Conservation (phyloP, 1,140 invertebrate genomes). For the Aphelenchoides besseyi region DNA sequence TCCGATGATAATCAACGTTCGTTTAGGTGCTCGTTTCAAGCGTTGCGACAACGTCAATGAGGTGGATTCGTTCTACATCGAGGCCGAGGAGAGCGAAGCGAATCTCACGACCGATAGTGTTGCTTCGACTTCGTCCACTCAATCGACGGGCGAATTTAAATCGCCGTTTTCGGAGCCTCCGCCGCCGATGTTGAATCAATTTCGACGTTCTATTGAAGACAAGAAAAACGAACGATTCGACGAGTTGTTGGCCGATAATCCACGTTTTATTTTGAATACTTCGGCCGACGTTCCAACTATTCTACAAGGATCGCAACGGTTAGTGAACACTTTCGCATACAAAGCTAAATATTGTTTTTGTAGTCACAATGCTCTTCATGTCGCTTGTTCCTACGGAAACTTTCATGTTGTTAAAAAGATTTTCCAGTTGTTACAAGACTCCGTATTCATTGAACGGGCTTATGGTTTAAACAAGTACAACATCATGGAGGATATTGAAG, state of each 20-base stretch:
- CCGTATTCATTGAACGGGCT: constrained; percentile 20
- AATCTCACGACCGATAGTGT: background rate
- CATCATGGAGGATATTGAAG: background rate
- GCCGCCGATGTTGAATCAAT: background rate
- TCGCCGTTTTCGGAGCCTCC: background rate
- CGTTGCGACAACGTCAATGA: background rate
- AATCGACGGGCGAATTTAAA: constrained; percentile 13
- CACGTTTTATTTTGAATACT: constrained; percentile 22
- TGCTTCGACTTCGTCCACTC: constrained; percentile 1
- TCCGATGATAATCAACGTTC: background rate
- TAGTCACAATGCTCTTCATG: constrained; percentile 21
- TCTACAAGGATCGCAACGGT: constrained; percentile 8
- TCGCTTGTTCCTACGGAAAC: constrained; percentile 19
- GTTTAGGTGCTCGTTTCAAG: constrained; percentile 27
- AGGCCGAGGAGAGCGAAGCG: constrained; percentile 11
- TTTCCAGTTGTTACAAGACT: background rate
- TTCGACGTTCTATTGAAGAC: constrained; percentile 14
- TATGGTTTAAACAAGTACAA: constrained; percentile 21
- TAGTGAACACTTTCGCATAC: background rate
- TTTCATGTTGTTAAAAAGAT: constrained; percentile 18
- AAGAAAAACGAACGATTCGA: constrained; percentile 23
- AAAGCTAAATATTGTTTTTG: background rate
- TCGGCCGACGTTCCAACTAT: constrained; percentile 18
- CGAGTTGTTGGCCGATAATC: constrained; percentile 21
- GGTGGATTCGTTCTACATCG: constrained; percentile 14